Evolutionary conservation across 2,113 vertebrate genomes (phyloP).

Genomic region (Tringa solitaria): DNA sequence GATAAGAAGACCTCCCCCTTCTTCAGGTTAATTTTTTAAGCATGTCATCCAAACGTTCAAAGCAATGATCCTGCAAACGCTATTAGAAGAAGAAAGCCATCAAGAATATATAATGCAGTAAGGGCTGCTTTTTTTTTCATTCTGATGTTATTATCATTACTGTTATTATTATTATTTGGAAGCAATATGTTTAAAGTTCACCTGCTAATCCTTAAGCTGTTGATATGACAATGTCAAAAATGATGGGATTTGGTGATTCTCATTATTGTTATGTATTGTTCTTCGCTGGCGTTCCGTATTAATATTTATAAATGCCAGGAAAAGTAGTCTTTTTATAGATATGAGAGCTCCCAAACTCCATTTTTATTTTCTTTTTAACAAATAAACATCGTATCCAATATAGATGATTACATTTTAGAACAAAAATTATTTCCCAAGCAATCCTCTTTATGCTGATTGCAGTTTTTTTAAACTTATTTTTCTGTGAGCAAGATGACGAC

Average conservation of each 20-base stretch:
- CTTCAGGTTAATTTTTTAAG: slow-evolving; percentile 61
- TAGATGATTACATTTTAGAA: slow-evolving; percentile 79
- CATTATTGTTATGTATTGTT: slow-evolving; percentile 84
- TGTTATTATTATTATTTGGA: slow-evolving; percentile 67
- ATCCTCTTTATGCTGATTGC: slow-evolving; percentile 57
- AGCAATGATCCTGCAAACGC: slow-evolving; percentile 58
- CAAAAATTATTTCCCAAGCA: slow-evolving; percentile 69
- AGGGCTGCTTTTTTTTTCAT: not conserved
- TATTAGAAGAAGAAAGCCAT: slow-evolving; percentile 58
- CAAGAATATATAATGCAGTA: slow-evolving; percentile 50
- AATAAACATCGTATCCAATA: slow-evolving; percentile 70
- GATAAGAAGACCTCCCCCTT: slow-evolving; percentile 61
- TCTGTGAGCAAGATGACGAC: not conserved
- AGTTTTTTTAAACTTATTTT: not conserved
- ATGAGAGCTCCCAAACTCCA: slow-evolving; percentile 61
- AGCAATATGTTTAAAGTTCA: slow-evolving; percentile 84
- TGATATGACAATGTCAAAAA: slow-evolving; percentile 79
- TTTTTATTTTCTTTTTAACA: slow-evolving; percentile 74
- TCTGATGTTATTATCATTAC: slow-evolving; percentile 69
- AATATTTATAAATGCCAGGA: slow-evolving; percentile 81
- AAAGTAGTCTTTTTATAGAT: slow-evolving; percentile 72
- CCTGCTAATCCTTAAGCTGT: slow-evolving; percentile 84
- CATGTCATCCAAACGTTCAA: slow-evolving; percentile 34
- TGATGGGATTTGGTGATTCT: slow-evolving; percentile 82
- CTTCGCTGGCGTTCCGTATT: slow-evolving; percentile 72